phyloP scores from a whole-genome alignment of 2,797 vertebrate genomes.

The Phrynocephalus forsythii region DNA sequence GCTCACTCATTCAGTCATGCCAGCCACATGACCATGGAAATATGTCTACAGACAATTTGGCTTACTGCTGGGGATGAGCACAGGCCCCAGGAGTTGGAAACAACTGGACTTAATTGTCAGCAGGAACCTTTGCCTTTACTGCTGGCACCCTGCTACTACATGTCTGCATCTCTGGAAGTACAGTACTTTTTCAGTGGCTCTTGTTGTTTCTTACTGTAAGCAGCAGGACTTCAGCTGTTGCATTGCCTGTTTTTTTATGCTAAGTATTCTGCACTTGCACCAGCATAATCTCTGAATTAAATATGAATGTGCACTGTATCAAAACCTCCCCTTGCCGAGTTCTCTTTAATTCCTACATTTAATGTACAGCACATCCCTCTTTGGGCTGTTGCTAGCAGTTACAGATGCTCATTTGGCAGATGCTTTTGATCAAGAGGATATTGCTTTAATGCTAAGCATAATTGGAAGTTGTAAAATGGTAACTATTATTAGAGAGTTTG shows the following conservation, averaged over 20 bases:
- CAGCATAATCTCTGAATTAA: background rate
- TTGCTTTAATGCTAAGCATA: no score
- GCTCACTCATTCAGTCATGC: background rate
- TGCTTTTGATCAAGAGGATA: background rate
- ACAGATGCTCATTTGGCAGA: background rate
- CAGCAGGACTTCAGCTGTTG: no score
- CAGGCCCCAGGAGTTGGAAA: no score
- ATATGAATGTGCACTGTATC: background rate
- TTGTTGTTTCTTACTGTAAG: no score
- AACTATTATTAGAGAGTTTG: background rate
- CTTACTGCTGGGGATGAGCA: no score
- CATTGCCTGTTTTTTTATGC: background rate
- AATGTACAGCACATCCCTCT: background rate
- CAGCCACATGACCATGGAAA: background rate
- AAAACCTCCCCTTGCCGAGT: background rate
- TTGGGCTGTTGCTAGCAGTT: background rate
- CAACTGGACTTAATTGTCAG: no score
- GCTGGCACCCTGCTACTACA: background rate
- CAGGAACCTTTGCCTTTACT: no score
- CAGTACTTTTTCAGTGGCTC: no score
- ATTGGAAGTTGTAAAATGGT: background rate
- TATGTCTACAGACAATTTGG: background rate
- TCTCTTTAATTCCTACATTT: background rate
- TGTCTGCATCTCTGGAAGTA: no score
- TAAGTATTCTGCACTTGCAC: background rate